Percentiles rank a stretch among this genome's conserved stretches.
phyloP scores from a whole-genome alignment of 2,888 invertebrate genomes.

The Nephrotoma guestfalica region DNA sequence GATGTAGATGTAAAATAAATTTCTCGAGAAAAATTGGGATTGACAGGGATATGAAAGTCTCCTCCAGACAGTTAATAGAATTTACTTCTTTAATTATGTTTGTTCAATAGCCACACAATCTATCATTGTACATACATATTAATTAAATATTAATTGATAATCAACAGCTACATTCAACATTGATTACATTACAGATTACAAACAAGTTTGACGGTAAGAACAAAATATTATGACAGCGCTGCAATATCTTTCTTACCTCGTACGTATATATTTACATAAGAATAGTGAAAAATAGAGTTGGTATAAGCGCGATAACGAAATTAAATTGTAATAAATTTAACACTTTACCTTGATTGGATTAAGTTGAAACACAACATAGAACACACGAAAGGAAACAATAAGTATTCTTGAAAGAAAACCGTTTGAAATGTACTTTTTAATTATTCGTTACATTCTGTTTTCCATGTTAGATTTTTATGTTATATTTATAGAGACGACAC shows the following conservation, averaged over 20 bases:
- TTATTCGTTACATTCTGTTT: background rate
- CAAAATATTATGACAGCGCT: background rate
- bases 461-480: background rate
- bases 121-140: too few species aligned
- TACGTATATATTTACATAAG: background rate
- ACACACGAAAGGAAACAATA: background rate
- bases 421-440: background rate
- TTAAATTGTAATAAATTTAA: background rate
- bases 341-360: background rate
- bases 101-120: too few species aligned
- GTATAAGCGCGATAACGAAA: background rate
- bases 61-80: too few species aligned
- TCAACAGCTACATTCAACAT: background rate
- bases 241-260: too few species aligned
- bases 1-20: background rate
- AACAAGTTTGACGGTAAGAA: background rate
- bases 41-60: background rate
- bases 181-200: background rate
- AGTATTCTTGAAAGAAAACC: background rate
- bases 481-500: background rate
- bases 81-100: too few species aligned
- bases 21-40: background rate
- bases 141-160: background rate
- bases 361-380: background rate
- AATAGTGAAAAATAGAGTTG: background rate